These are phyloP conservation scores for Isichthys henryi DNA, from an alignment of 2,113 vertebrate genomes.

Conservation along the genomic window DNA sequence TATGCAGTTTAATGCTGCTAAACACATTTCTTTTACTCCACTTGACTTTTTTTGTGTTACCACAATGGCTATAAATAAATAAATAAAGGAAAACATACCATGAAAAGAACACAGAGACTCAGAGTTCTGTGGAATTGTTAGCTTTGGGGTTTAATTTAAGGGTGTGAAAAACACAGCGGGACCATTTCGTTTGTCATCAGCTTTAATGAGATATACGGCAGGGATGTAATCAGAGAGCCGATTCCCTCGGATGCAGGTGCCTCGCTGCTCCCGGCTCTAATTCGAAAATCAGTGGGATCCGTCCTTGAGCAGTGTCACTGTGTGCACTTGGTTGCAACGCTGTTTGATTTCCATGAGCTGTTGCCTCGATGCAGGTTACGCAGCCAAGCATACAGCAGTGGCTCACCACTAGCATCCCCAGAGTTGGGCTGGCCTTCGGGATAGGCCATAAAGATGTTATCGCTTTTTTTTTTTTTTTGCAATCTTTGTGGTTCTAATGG, in stretches of 20 bases:
- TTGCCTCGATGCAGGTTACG: not conserved
- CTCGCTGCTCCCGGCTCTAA: not conserved
- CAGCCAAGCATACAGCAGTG: not conserved
- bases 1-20: not conserved
- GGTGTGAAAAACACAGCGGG: not conserved
- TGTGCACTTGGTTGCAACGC: not conserved
- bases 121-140: not conserved
- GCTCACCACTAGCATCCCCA: not conserved
- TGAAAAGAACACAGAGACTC: not conserved
- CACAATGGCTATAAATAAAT: not conserved
- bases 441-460: not conserved
- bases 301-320: not conserved
- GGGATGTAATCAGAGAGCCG: constrained; percentile 2
- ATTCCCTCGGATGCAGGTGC: not conserved
- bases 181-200: constrained; percentile 4
- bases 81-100: not conserved
- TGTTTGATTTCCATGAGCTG: not conserved
- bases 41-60: not conserved
- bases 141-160: constrained; percentile 15
- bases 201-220: constrained; percentile 2
- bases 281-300: not conserved
- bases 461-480: not conserved
- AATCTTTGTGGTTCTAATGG: not conserved
- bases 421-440: not conserved
- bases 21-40: not conserved